A percentile compares a stretch with the other conserved stretches of the same genome.
Conservation (phyloP, 2,888 invertebrate species). For the Bellardia pandia region DNA sequence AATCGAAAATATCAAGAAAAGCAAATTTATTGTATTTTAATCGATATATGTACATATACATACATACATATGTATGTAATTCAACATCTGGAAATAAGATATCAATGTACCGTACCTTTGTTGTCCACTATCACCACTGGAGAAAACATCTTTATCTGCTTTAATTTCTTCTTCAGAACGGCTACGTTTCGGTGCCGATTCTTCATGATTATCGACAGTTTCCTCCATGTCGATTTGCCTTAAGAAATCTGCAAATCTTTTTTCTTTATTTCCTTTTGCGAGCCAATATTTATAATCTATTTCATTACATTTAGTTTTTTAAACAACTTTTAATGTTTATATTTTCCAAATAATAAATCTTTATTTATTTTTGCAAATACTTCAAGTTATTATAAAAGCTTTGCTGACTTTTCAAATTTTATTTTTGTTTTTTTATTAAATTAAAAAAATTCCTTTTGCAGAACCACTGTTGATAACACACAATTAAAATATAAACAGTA, state of each 20-base stretch:
- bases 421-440: constrained; percentile 51
- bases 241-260: not conserved
- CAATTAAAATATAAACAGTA: constrained; percentile 32
- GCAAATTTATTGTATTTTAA: constrained; percentile 9
- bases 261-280: not conserved
- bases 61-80: not conserved
- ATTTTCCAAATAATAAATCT: not conserved
- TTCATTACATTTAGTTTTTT: not conserved
- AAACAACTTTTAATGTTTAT: not conserved
- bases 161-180: constrained; percentile 54
- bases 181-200: constrained; percentile 59
- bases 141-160: constrained; percentile 31
- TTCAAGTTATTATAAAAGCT: not conserved
- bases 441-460: constrained; percentile 15
- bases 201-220: constrained; percentile 26
- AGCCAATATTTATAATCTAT: not conserved
- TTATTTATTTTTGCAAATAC: not conserved
- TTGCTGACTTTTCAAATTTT: constrained; percentile 1
- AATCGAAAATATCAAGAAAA: not conserved
- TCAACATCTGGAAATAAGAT: not conserved
- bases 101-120: constrained; percentile 52
- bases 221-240: constrained; percentile 57
- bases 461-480: constrained; percentile 38
- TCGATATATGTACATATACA: no score
- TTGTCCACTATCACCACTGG: constrained; percentile 57